These are phyloP conservation scores for Ardeotis arabs DNA, from an alignment of 2,113 vertebrate genomes.

Conservation along the genomic window DNA sequence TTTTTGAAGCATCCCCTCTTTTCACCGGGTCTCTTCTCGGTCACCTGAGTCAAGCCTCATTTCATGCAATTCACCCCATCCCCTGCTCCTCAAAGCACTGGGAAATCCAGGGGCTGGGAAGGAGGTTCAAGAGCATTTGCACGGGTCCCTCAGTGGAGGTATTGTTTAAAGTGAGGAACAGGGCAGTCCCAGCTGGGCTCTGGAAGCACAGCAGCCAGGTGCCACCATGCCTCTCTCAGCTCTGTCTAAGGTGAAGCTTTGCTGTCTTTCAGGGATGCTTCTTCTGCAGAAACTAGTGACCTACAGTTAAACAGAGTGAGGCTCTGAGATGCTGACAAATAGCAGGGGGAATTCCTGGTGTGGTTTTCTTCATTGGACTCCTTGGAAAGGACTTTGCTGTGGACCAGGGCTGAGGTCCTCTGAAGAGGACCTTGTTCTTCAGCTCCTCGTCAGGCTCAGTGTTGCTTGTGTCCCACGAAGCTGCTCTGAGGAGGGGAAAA, in stretches of 20 bases:
- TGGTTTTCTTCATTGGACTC: neutral
- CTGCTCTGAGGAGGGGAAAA: neutral
- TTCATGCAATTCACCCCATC: fast-evolving
- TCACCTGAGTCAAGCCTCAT: fast-evolving
- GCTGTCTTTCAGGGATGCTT: neutral
- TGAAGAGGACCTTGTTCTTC: neutral
- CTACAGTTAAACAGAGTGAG: neutral
- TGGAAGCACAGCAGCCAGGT: neutral
- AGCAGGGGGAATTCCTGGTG: neutral
- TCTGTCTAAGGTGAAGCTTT: neutral
- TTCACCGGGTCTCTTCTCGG: neutral
- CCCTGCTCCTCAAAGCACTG: neutral
- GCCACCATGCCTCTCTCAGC: fast-evolving
- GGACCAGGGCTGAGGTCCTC: neutral
- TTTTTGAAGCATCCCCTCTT: neutral
- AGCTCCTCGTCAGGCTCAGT: neutral
- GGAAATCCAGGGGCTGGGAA: neutral
- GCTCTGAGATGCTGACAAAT: neutral
- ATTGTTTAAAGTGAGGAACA: neutral
- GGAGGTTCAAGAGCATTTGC: neutral
- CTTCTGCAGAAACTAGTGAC: neutral
- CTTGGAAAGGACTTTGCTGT: neutral
- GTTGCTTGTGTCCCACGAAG: neutral
- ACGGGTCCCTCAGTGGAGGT: neutral
- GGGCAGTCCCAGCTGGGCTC: neutral